Evolutionary conservation across 2,797 vertebrate species (phyloP).

Genomic region (Diglossa cyanea): DNA sequence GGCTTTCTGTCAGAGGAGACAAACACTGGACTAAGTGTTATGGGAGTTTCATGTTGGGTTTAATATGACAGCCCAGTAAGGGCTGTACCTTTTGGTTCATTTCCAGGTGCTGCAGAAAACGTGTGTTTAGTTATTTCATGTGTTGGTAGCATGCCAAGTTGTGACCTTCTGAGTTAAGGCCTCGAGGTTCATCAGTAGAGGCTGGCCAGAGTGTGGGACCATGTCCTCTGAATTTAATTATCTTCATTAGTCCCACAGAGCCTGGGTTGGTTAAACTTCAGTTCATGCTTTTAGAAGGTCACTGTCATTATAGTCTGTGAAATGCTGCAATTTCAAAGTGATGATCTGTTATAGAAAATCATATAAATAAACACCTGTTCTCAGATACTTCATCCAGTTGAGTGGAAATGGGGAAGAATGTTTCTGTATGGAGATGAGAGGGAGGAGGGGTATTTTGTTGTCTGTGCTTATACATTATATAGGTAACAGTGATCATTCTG

Average conservation of each 20-base stretch:
- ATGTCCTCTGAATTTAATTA: neutral
- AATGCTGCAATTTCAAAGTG: neutral
- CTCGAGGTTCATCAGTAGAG: neutral
- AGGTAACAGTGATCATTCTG: neutral
- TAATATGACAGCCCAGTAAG: neutral
- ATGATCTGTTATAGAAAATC: neutral
- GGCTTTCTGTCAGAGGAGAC: constrained; percentile 21
- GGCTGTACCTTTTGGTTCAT: constrained; percentile 32
- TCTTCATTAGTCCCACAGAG: constrained; percentile 1
- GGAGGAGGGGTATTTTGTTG: neutral
- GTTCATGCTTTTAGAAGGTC: neutral
- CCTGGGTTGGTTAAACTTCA: constrained; percentile 8
- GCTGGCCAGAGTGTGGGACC: neutral
- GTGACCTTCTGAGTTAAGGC: neutral
- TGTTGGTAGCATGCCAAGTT: neutral
- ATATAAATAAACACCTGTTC: neutral
- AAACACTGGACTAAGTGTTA: neutral
- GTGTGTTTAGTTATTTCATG: neutral
- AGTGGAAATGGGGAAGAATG: neutral
- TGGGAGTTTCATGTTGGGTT: constrained; percentile 1
- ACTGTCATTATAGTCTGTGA: neutral
- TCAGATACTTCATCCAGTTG: neutral
- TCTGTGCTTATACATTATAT: neutral
- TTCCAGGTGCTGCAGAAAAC: constrained; percentile 44
- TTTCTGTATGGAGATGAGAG: neutral